Percentiles rank a stretch among this genome's conserved stretches.
Evolutionary conservation across 2,888 invertebrate species (phyloP).

Genomic region (Stenotaenia linearis): DNA sequence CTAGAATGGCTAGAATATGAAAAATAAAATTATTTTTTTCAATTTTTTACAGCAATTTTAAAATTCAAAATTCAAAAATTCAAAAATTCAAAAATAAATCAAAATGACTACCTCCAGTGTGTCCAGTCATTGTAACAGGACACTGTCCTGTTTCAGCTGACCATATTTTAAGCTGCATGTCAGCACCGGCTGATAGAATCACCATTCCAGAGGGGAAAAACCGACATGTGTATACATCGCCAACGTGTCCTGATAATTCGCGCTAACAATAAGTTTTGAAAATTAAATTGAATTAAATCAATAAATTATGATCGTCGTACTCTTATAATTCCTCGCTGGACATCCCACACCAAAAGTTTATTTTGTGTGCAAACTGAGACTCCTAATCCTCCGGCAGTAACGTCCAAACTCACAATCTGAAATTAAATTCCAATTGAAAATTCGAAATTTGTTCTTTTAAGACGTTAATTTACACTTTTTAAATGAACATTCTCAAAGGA

Average conservation of each 20-base stretch:
- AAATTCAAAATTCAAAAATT: too few relatives aligned
- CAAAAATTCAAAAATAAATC: too few relatives aligned
- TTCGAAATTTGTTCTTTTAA: too few relatives aligned
- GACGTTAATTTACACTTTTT: not conserved
- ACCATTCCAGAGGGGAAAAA: constrained; percentile 69
- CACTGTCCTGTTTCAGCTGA: constrained; percentile 62
- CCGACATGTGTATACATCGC: constrained; percentile 60
- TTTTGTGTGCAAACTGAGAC: constrained; percentile 59
- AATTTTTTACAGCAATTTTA: too few relatives aligned
- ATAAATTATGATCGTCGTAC: constrained; percentile 44
- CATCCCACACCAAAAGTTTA: constrained; percentile 60
- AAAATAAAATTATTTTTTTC: too few relatives aligned
- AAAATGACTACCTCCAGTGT: too few relatives aligned
- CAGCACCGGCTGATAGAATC: constrained; percentile 61
- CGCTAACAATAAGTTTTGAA: constrained; percentile 41
- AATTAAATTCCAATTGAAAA: constrained; percentile 30
- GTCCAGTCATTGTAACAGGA: constrained; percentile 61
- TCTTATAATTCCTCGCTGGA: constrained; percentile 54
- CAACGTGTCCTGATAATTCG: constrained; percentile 59
- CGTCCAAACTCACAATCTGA: constrained; percentile 56
- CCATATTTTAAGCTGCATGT: constrained; percentile 64
- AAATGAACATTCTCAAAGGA: not conserved
- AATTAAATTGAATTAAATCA: too few relatives aligned
- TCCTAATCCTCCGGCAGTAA: constrained; percentile 57
- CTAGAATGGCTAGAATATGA: too few relatives aligned